Evolutionary conservation across 1,140 invertebrate species (phyloP).

Genomic region (Helicorthomorpha holstii): DNA sequence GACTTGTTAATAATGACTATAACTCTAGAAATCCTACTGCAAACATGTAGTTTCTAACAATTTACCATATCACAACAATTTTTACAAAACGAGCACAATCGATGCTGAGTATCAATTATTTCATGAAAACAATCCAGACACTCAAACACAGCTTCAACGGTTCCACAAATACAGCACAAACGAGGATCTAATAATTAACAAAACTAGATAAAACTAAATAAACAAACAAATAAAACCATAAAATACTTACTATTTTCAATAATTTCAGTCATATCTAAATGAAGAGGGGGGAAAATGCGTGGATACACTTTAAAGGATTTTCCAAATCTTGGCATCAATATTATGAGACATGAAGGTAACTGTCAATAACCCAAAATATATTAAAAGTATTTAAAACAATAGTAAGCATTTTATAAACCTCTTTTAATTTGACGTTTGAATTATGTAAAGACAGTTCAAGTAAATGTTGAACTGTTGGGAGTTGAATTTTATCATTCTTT

Average conservation of each 20-base stretch:
- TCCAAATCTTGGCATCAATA: slow-evolving; percentile 96
- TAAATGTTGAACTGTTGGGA: slow-evolving; percentile 83
- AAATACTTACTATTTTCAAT: slow-evolving; percentile 74
- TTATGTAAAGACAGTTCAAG: slow-evolving; percentile 88
- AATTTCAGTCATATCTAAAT: slow-evolving; percentile 90
- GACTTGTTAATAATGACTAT: too few relatives aligned
- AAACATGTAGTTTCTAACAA: too few relatives aligned
- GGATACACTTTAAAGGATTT: slow-evolving; percentile 94
- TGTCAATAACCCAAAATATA: slow-evolving; percentile 15
- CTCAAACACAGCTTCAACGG: slow-evolving; percentile 59
- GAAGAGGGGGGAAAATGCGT: slow-evolving; percentile 54
- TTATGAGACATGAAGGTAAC: slow-evolving; percentile 73
- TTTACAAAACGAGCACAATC: slow-evolving; percentile 59
- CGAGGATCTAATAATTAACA: slow-evolving; percentile 49
- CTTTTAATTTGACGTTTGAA: slow-evolving; percentile 79
- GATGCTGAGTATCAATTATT: slow-evolving; percentile 36
- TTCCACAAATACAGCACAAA: slow-evolving; percentile 80
- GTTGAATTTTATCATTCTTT: slow-evolving; percentile 66
- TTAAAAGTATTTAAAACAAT: neutral
- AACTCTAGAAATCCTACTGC: too few relatives aligned
- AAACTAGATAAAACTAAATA: slow-evolving; percentile 7
- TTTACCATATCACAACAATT: slow-evolving; percentile 48
- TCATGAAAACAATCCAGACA: slow-evolving; percentile 70
- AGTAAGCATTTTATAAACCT: slow-evolving; percentile 26
- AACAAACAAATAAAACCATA: too few relatives aligned